Base-by-base conservation (phyloP, 1,140 invertebrate species). In the Pseudomyrmex gracilis region DNA sequence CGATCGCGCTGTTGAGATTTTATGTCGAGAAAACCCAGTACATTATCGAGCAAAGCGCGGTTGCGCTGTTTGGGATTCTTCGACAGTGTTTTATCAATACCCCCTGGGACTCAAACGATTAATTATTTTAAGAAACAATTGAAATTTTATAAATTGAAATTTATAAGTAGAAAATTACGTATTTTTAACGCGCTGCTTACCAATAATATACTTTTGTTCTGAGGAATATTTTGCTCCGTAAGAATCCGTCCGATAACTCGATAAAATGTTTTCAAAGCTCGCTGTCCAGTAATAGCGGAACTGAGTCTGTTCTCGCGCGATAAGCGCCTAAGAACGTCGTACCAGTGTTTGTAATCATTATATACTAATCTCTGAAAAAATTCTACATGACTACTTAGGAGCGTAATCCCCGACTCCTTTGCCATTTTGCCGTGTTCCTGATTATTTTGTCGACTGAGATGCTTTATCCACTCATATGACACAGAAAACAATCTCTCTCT, bases 241-340 rank as follows among this genome's bases (percentile, higher is more conserved):
- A 94, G 74, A 63, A 86, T 60, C 0, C 76, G 57, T 17, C 90
- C 91, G 5, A 95, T 85, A 55, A 82, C 61, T 84, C 71, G 73
- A 45, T 94, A 94, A 83, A 93, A 93, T 12, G 58, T 68, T 89
- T 85, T 91, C 15, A 95, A 73, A 4, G 90, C 89, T 12, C 57
- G 17, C 34, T 88, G 84, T 13, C 86, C 93, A 9, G 78, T 64
- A 84, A 89, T 87, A 70, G 83, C 83, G 24, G 91, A 88, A 51
- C 85, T 85, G 22, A n/a, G 5, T 34, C 34, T 80, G 22, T 73
- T 85, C 9, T 87, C 49, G 4, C 71, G 57, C 2, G 73, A 73
- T 7, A 91, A 86, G 2, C 24, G 60, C 17, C 17, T 55, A 15
- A 94, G 73, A 43, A 86, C 12, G 0, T 71, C 9, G 51, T 93